These are phyloP conservation scores for Leptatherina wallacei DNA, from an alignment of 2,797 vertebrate genomes.

Conservation along the genomic window DNA sequence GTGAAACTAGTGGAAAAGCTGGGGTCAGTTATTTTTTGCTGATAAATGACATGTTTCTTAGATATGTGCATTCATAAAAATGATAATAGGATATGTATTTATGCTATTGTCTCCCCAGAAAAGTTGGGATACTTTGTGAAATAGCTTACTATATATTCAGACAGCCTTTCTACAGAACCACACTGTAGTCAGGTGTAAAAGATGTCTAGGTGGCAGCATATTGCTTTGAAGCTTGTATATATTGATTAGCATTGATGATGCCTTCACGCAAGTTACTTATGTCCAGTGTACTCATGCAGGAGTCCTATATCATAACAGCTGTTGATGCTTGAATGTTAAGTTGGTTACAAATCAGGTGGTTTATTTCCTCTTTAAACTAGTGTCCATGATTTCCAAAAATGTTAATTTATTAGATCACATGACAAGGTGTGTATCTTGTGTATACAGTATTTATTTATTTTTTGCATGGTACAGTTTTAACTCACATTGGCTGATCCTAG, in stretches of 20 bases:
- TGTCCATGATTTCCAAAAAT: not conserved
- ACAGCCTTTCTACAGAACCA: not conserved
- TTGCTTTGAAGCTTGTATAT: not conserved
- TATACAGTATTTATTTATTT: not conserved
- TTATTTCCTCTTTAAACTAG: not conserved
- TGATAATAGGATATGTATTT: not conserved
- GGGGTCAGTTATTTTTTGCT: slow-evolving; percentile 19
- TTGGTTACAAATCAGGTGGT: not conserved
- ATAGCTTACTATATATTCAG: not conserved
- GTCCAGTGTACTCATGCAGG: not conserved
- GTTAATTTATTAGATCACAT: not conserved
- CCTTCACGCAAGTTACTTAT: not conserved
- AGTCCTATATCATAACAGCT: not conserved
- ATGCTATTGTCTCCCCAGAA: not conserved
- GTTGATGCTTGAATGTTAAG: not conserved
- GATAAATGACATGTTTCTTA: slow-evolving; percentile 5
- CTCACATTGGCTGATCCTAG: not conserved
- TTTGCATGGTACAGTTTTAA: not conserved
- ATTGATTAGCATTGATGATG: not conserved
- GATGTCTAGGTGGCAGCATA: not conserved
- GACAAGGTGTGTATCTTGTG: not conserved
- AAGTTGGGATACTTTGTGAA: not conserved
- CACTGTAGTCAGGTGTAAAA: not conserved
- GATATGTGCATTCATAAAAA: not conserved
- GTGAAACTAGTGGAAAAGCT: slow-evolving; percentile 18